A percentile compares a stretch with the other conserved stretches of the same genome.
These are phyloP conservation scores for Oreotrochilus melanogaster DNA, from an alignment of 2,113 vertebrate genomes.

Conservation along the genomic window DNA sequence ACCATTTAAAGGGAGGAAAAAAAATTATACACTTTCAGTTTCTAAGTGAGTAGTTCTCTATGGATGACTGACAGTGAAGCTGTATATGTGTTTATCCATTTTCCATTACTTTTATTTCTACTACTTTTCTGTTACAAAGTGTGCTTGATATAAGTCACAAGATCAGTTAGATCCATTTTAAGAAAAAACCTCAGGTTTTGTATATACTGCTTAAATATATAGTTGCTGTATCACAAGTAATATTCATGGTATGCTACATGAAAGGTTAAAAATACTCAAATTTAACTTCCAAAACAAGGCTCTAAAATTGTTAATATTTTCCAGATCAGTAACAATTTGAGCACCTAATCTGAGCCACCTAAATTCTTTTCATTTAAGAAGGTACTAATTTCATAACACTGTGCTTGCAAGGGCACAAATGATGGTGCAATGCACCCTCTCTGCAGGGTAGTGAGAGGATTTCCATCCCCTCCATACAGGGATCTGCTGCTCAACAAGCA, in stretches of 20 bases:
- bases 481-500: conserved; percentile 43
- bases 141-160: neutral
- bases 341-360: neutral
- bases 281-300: neutral
- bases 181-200: accelerated
- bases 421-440: neutral
- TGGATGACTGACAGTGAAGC: neutral
- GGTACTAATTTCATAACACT: neutral
- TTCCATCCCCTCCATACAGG: conserved; percentile 50
- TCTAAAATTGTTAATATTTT: neutral
- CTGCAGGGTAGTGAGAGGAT: conserved; percentile 50
- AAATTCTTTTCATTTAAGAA: neutral
- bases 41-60: neutral
- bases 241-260: neutral
- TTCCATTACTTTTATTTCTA: neutral
- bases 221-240: neutral
- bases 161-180: neutral
- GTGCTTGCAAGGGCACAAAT: neutral
- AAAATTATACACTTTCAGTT: neutral
- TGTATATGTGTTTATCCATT: neutral
- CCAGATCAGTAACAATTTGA: neutral
- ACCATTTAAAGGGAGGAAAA: neutral
- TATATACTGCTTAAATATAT: neutral
- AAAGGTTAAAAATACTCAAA: neutral
- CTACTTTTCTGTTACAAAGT: neutral